These are phyloP conservation scores for Fistularia commersonii DNA, from an alignment of 2,797 vertebrate genomes.

Conservation along the genomic window DNA sequence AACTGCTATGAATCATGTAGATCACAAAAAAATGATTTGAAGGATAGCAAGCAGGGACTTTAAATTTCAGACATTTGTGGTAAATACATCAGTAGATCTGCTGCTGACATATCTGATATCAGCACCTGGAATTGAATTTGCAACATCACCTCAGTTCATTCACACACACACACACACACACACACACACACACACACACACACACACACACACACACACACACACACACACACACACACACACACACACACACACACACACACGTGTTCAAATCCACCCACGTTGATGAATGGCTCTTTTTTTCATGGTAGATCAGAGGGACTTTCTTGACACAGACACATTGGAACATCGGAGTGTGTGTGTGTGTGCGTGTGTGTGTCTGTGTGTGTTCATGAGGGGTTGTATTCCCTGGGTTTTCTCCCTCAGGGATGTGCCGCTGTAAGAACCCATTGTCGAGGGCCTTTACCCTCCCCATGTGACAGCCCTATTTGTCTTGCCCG, in stretches of 20 bases:
- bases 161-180: too few relatives aligned
- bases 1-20: too few relatives aligned
- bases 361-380: background rate
- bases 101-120: too few relatives aligned
- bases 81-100: too few relatives aligned
- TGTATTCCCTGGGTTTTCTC: constrained; percentile 18
- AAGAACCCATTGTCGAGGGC: constrained; percentile 14
- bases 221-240: background rate
- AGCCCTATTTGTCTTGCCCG: constrained; percentile 46
- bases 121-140: too few relatives aligned
- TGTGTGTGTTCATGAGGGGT: background rate
- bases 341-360: constrained; percentile 8
- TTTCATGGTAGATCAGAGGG: constrained; percentile 17
- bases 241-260: background rate
- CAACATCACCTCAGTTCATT: too few relatives aligned
- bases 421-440: constrained; percentile 6
- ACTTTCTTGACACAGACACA: constrained; percentile 25
- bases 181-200: too few relatives aligned
- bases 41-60: too few relatives aligned
- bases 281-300: constrained; percentile 25
- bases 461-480: constrained; percentile 21
- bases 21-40: too few relatives aligned
- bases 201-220: too few relatives aligned
- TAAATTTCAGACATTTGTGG: too few relatives aligned
- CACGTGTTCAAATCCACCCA: constrained; percentile 7